Conservation (phyloP, 2,113 vertebrate genomes). For the Pao palembangensis region DNA sequence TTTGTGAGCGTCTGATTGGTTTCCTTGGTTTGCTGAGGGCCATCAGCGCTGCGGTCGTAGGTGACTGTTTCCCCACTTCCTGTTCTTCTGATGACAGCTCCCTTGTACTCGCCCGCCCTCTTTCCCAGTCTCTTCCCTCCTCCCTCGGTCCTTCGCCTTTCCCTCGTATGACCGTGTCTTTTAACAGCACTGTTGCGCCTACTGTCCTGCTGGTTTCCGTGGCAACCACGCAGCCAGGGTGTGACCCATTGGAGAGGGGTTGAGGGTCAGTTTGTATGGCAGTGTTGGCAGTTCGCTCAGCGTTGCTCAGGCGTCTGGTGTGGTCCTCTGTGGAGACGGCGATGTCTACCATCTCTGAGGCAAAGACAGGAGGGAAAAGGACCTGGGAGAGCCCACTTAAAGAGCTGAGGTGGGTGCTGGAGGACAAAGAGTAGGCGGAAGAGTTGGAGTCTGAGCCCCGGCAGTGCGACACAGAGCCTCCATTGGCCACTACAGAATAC, state of each 20-base stretch:
- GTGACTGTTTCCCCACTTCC: constrained; percentile 72
- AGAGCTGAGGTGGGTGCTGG: constrained; percentile 79
- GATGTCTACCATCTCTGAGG: constrained; percentile 77
- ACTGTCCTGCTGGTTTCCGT: constrained; percentile 81
- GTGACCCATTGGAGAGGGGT: constrained; percentile 7
- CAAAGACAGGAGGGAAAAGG: constrained; percentile 71
- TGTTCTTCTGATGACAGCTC: constrained; percentile 69
- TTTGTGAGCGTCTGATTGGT: constrained; percentile 91
- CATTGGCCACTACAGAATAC: constrained; percentile 80
- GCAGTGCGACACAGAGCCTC: constrained; percentile 78
- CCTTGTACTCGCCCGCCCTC: constrained; percentile 32
- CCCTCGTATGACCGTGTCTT: constrained; percentile 85
- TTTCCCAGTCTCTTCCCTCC: constrained; percentile 56
- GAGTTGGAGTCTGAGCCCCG: constrained; percentile 88
- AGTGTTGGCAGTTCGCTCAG: constrained; percentile 76
- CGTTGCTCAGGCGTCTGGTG: constrained; percentile 29
- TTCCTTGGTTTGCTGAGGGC: constrained; percentile 87
- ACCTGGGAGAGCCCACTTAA: constrained; percentile 79
- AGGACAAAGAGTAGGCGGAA: constrained; percentile 88
- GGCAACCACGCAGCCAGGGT: constrained; percentile 19
- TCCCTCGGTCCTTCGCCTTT: constrained; percentile 67
- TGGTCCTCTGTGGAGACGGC: constrained; percentile 81
- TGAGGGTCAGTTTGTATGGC: constrained; percentile 88
- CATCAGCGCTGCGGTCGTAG: constrained; percentile 87
- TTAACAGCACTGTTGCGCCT: constrained; percentile 82